Evolutionary conservation across 1,140 invertebrate species (phyloP), one percentile per base, ranked within the genome.

Genomic region (Leptinotarsa lineolata): DNA sequence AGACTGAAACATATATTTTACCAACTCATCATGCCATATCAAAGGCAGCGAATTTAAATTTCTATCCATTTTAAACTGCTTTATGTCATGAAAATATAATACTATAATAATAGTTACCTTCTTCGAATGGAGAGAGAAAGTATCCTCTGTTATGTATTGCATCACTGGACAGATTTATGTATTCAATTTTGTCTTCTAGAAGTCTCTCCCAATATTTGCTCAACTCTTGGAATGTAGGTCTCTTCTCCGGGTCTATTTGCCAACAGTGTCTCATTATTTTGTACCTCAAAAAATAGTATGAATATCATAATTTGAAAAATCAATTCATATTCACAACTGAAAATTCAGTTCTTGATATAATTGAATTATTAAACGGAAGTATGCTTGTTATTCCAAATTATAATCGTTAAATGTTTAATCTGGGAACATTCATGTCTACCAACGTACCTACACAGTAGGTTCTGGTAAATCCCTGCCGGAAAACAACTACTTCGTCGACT

Each of bases 181-280:
- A 93, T 72, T 92, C 91, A 39, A 90, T 88, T 76, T 91, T 91
- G 78, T 92, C 92, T 78, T 91, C 89, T 21, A 94, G 82, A 85
- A 94, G 88, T 72, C 86, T 87, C 76, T 88, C 92, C 86, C 88
- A 94, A 76, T 85, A 87, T 24, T 77, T 85, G 59, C 85, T 89
- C 72, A 94, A 83, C 68, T 91, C 89, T 73, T 89, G 89, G 83
- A 96, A 97, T 16, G 90, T 91, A 16, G 94, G 94, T 72, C 95
- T 85, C 74, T 91, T 86, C 72, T 89, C 88, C 1, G 93, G 88
- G 76, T 91, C 88, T 74, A 91, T 90, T 67, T 89, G 84, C 95
- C 95, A 97, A 82, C 95, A 97, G 39, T 87, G 88, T 20, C 88
- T 85, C 91, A 96, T 95, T 48, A 96, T 82, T 69, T 91, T 88